Conservation (phyloP, 2,797 vertebrate genomes). For the Cirrhinus molitorella region DNA sequence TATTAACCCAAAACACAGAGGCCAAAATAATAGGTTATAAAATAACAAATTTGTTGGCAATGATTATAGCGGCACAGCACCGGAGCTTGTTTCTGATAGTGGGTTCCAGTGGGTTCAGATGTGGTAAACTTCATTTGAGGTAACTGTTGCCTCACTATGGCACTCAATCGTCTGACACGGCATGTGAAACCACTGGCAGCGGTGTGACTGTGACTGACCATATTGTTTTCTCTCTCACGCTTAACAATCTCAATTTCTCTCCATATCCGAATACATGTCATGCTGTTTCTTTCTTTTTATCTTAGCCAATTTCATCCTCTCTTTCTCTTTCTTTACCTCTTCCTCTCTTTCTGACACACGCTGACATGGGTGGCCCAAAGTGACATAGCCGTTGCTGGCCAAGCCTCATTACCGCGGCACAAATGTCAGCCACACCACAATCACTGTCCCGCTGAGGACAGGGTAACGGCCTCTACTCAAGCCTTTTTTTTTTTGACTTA, state of each 20-base stretch:
- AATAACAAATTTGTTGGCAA: not conserved
- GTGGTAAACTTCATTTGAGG: conserved; percentile 61
- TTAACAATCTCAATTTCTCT: conserved; percentile 54
- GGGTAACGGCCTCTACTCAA: conserved; percentile 72
- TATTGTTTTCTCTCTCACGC: conserved; percentile 53
- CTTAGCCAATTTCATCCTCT: conserved; percentile 49
- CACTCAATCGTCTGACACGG: conserved; percentile 51
- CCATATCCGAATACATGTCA: conserved; percentile 53
- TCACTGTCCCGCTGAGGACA: conserved; percentile 77
- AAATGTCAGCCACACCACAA: conserved; percentile 86
- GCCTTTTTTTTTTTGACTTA: conserved; percentile 49
- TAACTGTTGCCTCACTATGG: conserved; percentile 64
- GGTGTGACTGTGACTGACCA: conserved; percentile 50
- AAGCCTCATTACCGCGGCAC: conserved; percentile 83
- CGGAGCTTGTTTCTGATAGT: not conserved
- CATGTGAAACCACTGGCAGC: conserved; percentile 43
- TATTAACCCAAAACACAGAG: conserved; percentile 7
- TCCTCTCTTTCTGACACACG: conserved; percentile 57
- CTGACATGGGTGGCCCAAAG: conserved; percentile 77
- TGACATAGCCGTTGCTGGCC: conserved; percentile 81
- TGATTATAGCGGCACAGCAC: not conserved
- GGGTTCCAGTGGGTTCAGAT: conserved; percentile 34
- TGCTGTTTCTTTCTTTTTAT: conserved; percentile 55
- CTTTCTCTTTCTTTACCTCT: conserved; percentile 37
- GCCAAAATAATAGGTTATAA: conserved; percentile 14